Conservation (phyloP, 2,113 vertebrate genomes). For the Machaerirhynchus nigripectus region DNA sequence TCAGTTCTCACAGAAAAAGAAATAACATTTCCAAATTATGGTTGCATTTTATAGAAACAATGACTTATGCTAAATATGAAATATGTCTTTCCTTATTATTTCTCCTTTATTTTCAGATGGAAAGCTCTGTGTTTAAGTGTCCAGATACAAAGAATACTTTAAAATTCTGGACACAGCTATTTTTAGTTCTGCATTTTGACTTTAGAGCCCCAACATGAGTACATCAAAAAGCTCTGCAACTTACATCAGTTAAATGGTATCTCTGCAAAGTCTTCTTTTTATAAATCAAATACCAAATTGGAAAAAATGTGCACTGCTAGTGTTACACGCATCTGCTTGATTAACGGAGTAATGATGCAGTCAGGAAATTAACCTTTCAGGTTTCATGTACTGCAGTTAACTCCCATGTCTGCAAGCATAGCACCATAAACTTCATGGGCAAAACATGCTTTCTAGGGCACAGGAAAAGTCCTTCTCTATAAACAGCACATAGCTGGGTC, state of each 20-base stretch:
- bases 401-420: not conserved
- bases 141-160: not conserved
- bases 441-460: not conserved
- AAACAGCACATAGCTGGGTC: not conserved
- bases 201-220: not conserved
- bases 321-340: not conserved
- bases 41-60: not conserved
- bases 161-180: not conserved
- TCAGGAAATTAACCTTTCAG: not conserved
- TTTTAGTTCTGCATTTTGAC: not conserved
- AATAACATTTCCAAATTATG: not conserved
- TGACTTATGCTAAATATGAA: conserved; percentile 5
- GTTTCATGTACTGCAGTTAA: not conserved
- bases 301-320: not conserved
- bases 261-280: not conserved
- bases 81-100: not conserved
- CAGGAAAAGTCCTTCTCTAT: not conserved
- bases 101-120: not conserved
- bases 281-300: not conserved
- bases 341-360: not conserved
- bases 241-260: not conserved
- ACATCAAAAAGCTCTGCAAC: not conserved
- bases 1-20: conserved; percentile 1
- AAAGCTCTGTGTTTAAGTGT: not conserved
- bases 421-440: not conserved